Evolutionary conservation across 2,888 invertebrate species (phyloP).

Genomic region (Eulithis prunata): DNA sequence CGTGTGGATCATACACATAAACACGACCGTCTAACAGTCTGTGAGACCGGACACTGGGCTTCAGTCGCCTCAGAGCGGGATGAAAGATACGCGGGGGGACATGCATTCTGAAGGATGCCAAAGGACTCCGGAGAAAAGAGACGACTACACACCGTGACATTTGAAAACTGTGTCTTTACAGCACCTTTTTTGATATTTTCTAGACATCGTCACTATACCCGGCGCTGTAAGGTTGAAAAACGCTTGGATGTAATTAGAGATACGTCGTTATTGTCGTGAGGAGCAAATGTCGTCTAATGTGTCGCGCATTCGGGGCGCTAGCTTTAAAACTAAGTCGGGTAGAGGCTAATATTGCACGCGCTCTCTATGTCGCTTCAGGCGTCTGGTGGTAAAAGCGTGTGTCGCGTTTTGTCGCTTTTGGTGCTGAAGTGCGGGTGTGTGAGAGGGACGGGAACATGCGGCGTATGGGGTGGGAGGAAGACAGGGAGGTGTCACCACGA

Average conservation of each 20-base stretch:
- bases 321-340: conserved; percentile 64
- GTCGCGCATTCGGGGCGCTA: conserved; percentile 75
- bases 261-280: conserved; percentile 54
- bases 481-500: conserved; percentile 80
- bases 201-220: conserved; percentile 40
- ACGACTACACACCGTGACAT: conserved; percentile 83
- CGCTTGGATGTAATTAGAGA: conserved; percentile 25
- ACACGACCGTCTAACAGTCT: conserved; percentile 79
- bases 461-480: conserved; percentile 66
- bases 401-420: conserved; percentile 78
- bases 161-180: conserved; percentile 84
- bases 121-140: conserved; percentile 84
- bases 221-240: conserved; percentile 46
- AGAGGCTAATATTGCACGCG: conserved; percentile 67
- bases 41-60: conserved; percentile 81
- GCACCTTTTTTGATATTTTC: conserved; percentile 54
- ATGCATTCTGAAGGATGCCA: conserved; percentile 81
- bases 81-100: conserved; percentile 79
- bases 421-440: conserved; percentile 65
- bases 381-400: conserved; percentile 62
- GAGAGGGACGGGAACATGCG: conserved; percentile 66
- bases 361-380: conserved; percentile 62
- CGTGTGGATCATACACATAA: conserved; percentile 52
- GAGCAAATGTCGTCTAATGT: conserved; percentile 79
- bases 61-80: conserved; percentile 76